Percentiles rank a stretch among this genome's conserved stretches.
phyloP scores from a whole-genome alignment of 2,797 vertebrate species.

The Enteromius radiatus region DNA sequence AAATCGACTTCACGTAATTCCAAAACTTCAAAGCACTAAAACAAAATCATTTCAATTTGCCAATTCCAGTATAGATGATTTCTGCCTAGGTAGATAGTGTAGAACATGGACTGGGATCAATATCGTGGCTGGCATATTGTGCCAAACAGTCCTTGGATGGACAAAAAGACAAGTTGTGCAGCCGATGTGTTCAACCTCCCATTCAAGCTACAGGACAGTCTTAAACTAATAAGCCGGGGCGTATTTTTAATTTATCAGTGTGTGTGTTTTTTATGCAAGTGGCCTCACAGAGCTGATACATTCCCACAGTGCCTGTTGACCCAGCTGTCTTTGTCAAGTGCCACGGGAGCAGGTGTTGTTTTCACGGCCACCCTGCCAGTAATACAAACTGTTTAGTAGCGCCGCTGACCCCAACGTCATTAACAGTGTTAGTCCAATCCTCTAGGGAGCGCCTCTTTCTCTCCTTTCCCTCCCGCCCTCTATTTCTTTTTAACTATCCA shows the following conservation, averaged over 20 bases:
- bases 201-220: conserved; percentile 73
- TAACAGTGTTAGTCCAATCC: conserved; percentile 91
- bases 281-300: conserved; percentile 94
- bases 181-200: conserved; percentile 43
- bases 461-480: conserved; percentile 69
- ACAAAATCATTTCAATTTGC: neutral
- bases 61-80: neutral
- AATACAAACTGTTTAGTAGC: conserved; percentile 98
- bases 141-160: neutral
- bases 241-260: conserved; percentile 80
- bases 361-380: conserved; percentile 99
- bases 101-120: neutral
- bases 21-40: no score
- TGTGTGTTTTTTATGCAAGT: conserved; percentile 81
- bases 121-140: neutral
- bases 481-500: conserved; percentile 54
- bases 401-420: conserved; percentile 95
- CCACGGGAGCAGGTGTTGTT: conserved; percentile 97
- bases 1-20: neutral
- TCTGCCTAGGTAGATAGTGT: neutral
- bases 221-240: conserved; percentile 79
- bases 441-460: conserved; percentile 80
- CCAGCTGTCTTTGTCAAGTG: conserved; percentile 98
- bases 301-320: conserved; percentile 99
- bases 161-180: conserved; percentile 28